These are phyloP conservation scores for Sphenopsis melanotis DNA, from an alignment of 2,797 vertebrate species.

Conservation along the genomic window DNA sequence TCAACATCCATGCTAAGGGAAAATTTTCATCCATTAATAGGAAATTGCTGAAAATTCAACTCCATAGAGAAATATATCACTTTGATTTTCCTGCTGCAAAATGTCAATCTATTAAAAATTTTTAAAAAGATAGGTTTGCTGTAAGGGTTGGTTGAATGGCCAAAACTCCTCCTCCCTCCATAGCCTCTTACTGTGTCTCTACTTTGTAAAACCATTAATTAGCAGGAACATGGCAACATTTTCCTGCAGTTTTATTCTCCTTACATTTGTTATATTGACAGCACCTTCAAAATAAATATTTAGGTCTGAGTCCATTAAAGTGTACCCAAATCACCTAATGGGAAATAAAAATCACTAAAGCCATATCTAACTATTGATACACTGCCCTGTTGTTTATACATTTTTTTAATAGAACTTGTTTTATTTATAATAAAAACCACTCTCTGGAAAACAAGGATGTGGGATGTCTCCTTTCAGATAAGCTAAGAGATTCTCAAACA, in stretches of 20 bases:
- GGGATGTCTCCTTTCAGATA: neutral
- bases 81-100: neutral
- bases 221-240: neutral
- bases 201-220: neutral
- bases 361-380: neutral
- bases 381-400: neutral
- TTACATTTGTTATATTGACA: neutral
- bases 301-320: neutral
- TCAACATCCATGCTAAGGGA: neutral
- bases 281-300: neutral
- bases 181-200: neutral
- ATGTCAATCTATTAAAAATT: neutral
- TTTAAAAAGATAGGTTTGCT: neutral
- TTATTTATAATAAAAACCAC: neutral
- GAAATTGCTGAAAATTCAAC: neutral
- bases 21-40: neutral
- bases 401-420: neutral
- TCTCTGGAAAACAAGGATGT: neutral
- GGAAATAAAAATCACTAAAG: neutral
- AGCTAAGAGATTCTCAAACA: neutral
- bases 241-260: neutral
- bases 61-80: neutral
- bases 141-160: neutral
- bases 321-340: neutral
- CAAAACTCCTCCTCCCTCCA: accelerated